Evolutionary conservation across 2,888 invertebrate species (phyloP).

Genomic region (Lepidochitona cinerea): DNA sequence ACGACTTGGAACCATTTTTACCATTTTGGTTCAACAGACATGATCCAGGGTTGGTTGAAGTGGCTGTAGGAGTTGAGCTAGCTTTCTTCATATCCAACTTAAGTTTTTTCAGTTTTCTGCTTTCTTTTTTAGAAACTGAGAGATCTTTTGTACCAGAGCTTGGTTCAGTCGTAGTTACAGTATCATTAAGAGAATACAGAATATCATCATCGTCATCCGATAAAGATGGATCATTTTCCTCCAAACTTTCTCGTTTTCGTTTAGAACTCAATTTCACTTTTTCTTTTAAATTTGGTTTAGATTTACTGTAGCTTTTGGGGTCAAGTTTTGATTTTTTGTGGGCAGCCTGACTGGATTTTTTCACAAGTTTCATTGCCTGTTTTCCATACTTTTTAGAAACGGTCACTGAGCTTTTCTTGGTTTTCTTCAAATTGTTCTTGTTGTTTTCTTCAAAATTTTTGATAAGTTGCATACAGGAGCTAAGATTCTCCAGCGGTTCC

Average conservation of each 20-base stretch:
- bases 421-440: neutral
- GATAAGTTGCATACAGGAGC: constrained; percentile 41
- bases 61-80: no score
- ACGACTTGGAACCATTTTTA: constrained; percentile 12
- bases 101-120: constrained; percentile 10
- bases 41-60: neutral
- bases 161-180: constrained; percentile 4
- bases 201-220: constrained; percentile 41
- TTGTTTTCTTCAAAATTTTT: constrained; percentile 36
- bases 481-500: constrained; percentile 56
- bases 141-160: neutral
- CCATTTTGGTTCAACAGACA: constrained; percentile 15
- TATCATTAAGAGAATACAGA: constrained; percentile 43
- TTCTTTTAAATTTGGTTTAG: neutral
- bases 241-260: neutral
- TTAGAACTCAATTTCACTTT: neutral
- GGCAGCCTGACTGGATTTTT: neutral
- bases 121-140: constrained; percentile 4
- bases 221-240: neutral
- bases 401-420: neutral
- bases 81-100: constrained; percentile 9
- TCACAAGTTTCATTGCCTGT: neutral
- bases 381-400: neutral
- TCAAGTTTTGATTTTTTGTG: constrained; percentile 1
- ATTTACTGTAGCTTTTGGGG: neutral